Conservation (phyloP, 2,888 invertebrate species). For the Lochmaea capreae region DNA sequence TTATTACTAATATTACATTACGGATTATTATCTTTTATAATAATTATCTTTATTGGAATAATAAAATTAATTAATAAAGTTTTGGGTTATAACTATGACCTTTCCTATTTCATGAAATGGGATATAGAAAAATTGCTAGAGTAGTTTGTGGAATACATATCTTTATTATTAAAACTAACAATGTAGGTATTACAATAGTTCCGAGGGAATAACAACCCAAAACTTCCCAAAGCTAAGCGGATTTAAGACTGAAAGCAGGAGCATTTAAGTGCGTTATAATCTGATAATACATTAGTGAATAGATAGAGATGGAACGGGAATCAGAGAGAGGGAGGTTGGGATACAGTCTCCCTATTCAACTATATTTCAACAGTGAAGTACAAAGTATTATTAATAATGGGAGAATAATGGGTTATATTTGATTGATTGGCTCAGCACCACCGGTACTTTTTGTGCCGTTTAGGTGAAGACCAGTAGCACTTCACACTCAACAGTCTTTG, state of each 20-base stretch:
- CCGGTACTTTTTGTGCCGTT: no score
- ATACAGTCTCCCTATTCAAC: slow-evolving; percentile 39
- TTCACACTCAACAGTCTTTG: no score
- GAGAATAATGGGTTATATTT: not conserved
- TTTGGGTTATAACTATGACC: no score
- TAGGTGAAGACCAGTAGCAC: no score
- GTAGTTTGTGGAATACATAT: slow-evolving; percentile 1
- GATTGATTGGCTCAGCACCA: no score
- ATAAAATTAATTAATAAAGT: no score
- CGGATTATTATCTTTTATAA: no score
- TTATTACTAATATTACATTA: not conserved
- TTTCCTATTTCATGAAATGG: no score
- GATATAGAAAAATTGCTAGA: no score
- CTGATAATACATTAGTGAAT: slow-evolving; percentile 63
- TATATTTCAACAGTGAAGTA: not conserved
- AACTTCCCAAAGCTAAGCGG: slow-evolving; percentile 59
- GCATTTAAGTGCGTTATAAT: slow-evolving; percentile 65
- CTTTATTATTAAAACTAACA: slow-evolving; percentile 12
- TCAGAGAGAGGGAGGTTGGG: slow-evolving; percentile 43
- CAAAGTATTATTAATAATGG: not conserved
- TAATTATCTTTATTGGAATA: no score
- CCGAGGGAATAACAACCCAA: slow-evolving; percentile 24
- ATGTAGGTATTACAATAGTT: slow-evolving; percentile 15
- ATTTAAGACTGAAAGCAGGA: slow-evolving; percentile 58
- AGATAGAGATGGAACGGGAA: not conserved